Evolutionary conservation across 2,888 invertebrate genomes (phyloP), one percentile per base, ranked within the genome.

Genomic region (Agriopis leucophaearia): DNA sequence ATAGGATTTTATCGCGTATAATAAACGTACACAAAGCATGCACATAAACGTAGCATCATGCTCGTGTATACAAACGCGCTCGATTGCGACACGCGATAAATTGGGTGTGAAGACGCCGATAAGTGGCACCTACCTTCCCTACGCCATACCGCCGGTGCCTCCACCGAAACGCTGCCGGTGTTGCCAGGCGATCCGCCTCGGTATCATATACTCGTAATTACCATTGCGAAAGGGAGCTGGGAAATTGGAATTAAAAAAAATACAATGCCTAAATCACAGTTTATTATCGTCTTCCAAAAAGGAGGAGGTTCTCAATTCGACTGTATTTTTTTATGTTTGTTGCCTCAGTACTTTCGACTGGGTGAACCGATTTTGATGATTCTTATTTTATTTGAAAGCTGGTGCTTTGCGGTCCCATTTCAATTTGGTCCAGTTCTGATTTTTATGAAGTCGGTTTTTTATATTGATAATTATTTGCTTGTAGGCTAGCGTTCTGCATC

Each of bases 31-130:
- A 68, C 66, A 68, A 72, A 60, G 63, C 50, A 13, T 77, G 76
- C 77, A 78, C 78, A 79, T 75, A 80, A 79, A 78, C 70, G 78
- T 71, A 69, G 82, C 80, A 79, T 82, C 83, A 78, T 81, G 81
- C 78, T 78, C 73, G 75, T n/a, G n/a, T 81, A 80, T 82, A 85
- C 83, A 84, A 86, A 84, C 84, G 85, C 81, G 82, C 77, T 78
- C 83, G 88, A 90, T 88, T 83, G 87, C 87, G 85, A 82, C 86
- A 83, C 86, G 89, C 91, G 90, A 90, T 91, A 91, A 92, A 91
- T 92, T 89, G 89, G 88, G 90, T 89, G 91, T 88, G 89, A 90
- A 91, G 91, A 91, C 87, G 84, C 86, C 87, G 89, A 88, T 90
- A 90, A 92, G 89, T 90, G 89, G 88, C 84, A 83, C 83, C 82